A percentile compares a stretch with the other conserved stretches of the same genome.
Evolutionary conservation across 1,140 invertebrate genomes (phyloP).

Genomic region (Caerostris darwini): DNA sequence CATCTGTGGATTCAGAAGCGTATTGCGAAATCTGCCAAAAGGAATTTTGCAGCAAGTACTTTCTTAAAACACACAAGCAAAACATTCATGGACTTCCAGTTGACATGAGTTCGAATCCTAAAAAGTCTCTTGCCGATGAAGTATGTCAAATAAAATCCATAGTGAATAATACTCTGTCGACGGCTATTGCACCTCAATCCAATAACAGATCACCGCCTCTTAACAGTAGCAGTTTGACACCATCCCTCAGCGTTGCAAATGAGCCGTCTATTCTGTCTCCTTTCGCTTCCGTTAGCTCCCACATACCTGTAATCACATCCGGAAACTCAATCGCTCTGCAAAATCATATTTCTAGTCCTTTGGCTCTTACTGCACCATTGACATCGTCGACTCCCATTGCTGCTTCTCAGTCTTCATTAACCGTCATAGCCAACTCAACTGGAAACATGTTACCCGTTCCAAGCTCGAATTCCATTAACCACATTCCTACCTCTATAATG

Average conservation of each 20-base stretch:
- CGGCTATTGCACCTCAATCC: not conserved
- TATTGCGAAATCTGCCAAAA: constrained; percentile 85
- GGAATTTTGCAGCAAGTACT: constrained; percentile 85
- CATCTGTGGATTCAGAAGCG: constrained; percentile 81
- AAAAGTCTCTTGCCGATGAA: constrained; percentile 74
- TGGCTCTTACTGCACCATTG: not conserved
- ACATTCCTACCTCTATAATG: constrained; percentile 35
- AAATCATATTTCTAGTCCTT: constrained; percentile 65
- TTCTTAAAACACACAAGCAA: constrained; percentile 85
- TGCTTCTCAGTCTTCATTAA: constrained; percentile 46
- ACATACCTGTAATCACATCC: constrained; percentile 69
- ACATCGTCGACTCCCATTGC: constrained; percentile 28
- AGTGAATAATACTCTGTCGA: constrained; percentile 69
- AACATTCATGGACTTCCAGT: constrained; percentile 83
- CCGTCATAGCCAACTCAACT: constrained; percentile 68
- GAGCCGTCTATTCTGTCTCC: constrained; percentile 22
- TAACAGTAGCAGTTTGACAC: not conserved
- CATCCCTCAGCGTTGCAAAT: constrained; percentile 1
- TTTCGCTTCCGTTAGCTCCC: constrained; percentile 65
- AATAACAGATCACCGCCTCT: constrained; percentile 13
- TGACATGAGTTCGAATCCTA: constrained; percentile 73
- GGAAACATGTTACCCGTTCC: constrained; percentile 52
- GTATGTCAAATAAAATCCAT: constrained; percentile 77
- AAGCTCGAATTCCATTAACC: constrained; percentile 43
- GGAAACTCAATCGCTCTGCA: not conserved